Percentiles rank a stretch among this genome's conserved stretches.
Evolutionary conservation across 2,797 vertebrate genomes (phyloP).

Genomic region (Amblyopsis hoosieri): DNA sequence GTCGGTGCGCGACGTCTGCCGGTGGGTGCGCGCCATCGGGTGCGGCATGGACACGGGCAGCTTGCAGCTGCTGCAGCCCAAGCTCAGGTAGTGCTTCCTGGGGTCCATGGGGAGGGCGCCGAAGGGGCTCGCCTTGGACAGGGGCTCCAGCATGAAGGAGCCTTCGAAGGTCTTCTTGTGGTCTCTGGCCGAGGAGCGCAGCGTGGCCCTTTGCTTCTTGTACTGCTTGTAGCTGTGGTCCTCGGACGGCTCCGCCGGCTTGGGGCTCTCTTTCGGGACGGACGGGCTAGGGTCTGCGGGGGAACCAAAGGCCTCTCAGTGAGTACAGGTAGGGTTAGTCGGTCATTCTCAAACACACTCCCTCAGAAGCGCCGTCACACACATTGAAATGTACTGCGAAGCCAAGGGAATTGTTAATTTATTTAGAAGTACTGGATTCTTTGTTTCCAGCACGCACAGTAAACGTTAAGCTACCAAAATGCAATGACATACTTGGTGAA

Average conservation of each 20-base stretch:
- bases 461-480: too few species aligned
- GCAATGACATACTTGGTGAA: too few species aligned
- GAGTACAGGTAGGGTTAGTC: not conserved
- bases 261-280: constrained; percentile 78
- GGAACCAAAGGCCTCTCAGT: constrained; percentile 3
- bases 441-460: too few species aligned
- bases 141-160: constrained; percentile 92
- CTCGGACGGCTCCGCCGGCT: constrained; percentile 78
- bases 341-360: not conserved
- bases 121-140: constrained; percentile 86
- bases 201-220: constrained; percentile 86
- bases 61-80: constrained; percentile 92
- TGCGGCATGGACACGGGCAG: constrained; percentile 91
- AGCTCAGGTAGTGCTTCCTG: constrained; percentile 97
- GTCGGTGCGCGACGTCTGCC: constrained; percentile 96
- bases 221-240: constrained; percentile 90
- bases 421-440: too few species aligned
- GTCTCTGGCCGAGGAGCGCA: constrained; percentile 90
- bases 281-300: constrained; percentile 48
- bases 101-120: constrained; percentile 89
- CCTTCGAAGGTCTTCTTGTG: constrained; percentile 93
- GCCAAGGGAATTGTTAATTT: too few species aligned
- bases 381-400: too few species aligned
- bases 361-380: too few species aligned
- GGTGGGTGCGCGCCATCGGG: constrained; percentile 87